phyloP scores from a whole-genome alignment of 2,113 vertebrate genomes.

The Mandrillus leucophaeus region DNA sequence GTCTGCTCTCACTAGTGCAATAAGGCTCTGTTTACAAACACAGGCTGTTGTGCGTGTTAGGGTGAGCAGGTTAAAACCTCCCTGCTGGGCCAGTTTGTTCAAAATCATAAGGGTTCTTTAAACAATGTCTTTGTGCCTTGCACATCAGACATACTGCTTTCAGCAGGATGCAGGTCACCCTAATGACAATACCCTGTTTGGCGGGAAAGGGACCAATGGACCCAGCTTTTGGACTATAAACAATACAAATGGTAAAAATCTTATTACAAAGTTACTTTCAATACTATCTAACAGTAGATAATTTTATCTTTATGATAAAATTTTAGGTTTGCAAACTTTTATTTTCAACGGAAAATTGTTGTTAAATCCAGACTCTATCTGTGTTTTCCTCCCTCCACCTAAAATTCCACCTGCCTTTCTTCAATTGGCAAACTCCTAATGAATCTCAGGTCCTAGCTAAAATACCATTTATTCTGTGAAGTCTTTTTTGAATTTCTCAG shows the following conservation, averaged over 20 bases:
- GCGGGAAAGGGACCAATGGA: slow-evolving; percentile 66
- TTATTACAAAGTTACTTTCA: not conserved
- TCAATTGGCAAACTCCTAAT: not conserved
- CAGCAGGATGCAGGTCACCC: slow-evolving; percentile 80
- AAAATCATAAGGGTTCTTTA: slow-evolving; percentile 79
- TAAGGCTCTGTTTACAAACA: slow-evolving; percentile 91
- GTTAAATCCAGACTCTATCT: not conserved
- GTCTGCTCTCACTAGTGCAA: slow-evolving; percentile 81
- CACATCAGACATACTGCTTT: slow-evolving; percentile 80
- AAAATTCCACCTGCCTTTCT: not conserved
- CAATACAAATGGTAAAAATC: not conserved
- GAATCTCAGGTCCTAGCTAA: not conserved
- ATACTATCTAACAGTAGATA: not conserved
- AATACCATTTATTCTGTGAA: not conserved
- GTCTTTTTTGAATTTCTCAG: not conserved
- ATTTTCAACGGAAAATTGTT: not conserved
- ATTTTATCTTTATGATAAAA: not conserved
- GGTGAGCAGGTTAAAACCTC: slow-evolving; percentile 78
- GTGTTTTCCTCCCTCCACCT: not conserved
- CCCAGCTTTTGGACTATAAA: not conserved
- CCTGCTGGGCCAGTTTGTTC: slow-evolving; percentile 86
- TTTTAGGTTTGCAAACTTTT: not conserved
- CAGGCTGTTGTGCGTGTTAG: slow-evolving; percentile 82
- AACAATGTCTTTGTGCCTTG: slow-evolving; percentile 82
- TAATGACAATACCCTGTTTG: slow-evolving; percentile 60